Evolutionary conservation across 2,797 vertebrate species (phyloP), one percentile per base, ranked within the genome.

Genomic region (Geotrypetes seraphini): DNA sequence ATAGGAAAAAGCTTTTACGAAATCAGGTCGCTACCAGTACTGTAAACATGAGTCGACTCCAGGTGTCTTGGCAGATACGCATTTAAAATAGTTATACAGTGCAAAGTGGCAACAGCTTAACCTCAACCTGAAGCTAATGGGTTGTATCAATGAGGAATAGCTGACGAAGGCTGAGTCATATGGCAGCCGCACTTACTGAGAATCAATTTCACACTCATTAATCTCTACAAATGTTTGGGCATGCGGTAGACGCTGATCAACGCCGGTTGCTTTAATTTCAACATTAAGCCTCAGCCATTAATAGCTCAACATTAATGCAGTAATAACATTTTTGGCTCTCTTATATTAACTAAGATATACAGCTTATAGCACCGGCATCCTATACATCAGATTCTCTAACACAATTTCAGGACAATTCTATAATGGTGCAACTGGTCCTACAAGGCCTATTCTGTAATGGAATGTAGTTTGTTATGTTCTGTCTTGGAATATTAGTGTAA

Each of bases 191-290:
- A 10, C 9, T 25, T 14, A 28, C 16, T 26, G 12, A 47, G 37
- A 40, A 40, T 31, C 28, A 39, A 47, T 39, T 47, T 47, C 36
- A 39, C 31, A 47, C 28, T 35, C 27, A 39, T 47, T 39, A 47
- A 37, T 31, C 39, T 35, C 31, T 39, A 23, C 36, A 35, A 22
- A 23, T 27, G 11, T 29, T 39, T 34, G 19, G 18, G 19, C n/a
- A n/a, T n/a, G n/a, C 22, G 25, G 13, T 2, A 6, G 24, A 25
- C 15, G 24, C 24, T 15, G 24, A 25, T 15, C 25, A 31, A 34
- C 18, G 19, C 35, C 39, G 32, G 26, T 47, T 47, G n/a, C 36
- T 36, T 39, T 47, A 47, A 47, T 26, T 23, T 31, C 36, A 35
- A 47, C 39, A 47, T 40, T 35, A 32, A 31, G 31, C 47, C 23